Conservation (phyloP, 1,140 invertebrate species). For the Brachionus koreanus region DNA sequence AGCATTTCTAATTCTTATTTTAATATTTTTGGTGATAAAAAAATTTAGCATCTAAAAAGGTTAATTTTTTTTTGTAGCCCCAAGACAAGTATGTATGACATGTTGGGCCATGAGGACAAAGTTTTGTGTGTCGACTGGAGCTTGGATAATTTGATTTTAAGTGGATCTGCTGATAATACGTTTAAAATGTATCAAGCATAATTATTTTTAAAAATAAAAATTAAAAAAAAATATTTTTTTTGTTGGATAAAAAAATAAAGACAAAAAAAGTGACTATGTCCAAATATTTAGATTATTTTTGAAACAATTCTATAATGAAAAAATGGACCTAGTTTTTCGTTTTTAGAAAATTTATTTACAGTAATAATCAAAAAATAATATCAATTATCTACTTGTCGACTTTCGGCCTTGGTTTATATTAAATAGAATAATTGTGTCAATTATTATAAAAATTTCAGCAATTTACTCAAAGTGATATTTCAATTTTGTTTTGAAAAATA, state of each 20-base stretch:
- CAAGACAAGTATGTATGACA: slow-evolving; percentile 83
- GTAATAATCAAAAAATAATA: neutral
- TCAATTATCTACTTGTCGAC: neutral
- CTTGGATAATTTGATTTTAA: slow-evolving; percentile 75
- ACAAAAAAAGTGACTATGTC: neutral
- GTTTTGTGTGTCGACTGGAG: slow-evolving; percentile 90
- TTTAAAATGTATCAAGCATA: slow-evolving; percentile 70
- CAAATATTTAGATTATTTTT: neutral
- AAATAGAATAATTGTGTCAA: neutral
- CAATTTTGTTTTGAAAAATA: no score
- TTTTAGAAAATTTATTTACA: neutral
- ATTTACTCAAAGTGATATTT: no score
- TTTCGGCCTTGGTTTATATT: neutral
- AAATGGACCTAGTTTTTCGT: neutral
- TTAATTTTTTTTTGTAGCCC: slow-evolving; percentile 64
- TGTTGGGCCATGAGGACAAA: slow-evolving; percentile 89
- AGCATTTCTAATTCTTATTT: no score
- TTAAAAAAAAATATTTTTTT: neutral
- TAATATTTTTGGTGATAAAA: no score
- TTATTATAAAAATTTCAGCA: neutral
- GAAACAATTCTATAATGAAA: neutral
- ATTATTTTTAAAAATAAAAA: neutral
- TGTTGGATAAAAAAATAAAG: neutral
- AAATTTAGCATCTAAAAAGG: neutral
- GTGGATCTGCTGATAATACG: slow-evolving; percentile 87